Evolutionary conservation across 2,797 vertebrate genomes (phyloP).

Genomic region (Pseudopleuronectes americanus): DNA sequence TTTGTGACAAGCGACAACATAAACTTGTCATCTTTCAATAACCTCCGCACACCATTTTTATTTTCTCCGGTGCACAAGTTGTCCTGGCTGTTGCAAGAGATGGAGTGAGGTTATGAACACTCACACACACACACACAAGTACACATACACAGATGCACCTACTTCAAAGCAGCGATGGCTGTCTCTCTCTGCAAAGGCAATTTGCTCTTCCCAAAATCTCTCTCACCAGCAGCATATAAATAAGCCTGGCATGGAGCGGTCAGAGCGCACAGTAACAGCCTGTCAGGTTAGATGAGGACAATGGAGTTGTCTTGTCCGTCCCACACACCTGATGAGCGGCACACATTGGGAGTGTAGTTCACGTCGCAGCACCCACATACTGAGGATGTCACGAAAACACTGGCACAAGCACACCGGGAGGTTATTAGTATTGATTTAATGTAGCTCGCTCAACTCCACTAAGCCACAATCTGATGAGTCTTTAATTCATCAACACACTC

Average conservation of each 20-base stretch:
- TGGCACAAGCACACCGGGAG: slow-evolving; percentile 41
- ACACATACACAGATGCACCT: slow-evolving; percentile 53
- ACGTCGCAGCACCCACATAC: slow-evolving; percentile 21
- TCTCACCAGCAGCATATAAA: slow-evolving; percentile 78
- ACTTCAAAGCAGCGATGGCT: slow-evolving; percentile 74
- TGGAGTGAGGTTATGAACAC: slow-evolving; percentile 29
- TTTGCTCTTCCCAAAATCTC: slow-evolving; percentile 75
- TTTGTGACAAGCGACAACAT: slow-evolving; percentile 41
- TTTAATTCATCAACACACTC: slow-evolving; percentile 72
- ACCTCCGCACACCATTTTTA: slow-evolving; percentile 46
- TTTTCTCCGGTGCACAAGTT: slow-evolving; percentile 27
- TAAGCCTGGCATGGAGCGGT: slow-evolving; percentile 69
- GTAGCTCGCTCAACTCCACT: slow-evolving; percentile 54
- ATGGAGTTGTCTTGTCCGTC: slow-evolving; percentile 67
- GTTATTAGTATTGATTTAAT: slow-evolving; percentile 78
- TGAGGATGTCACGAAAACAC: slow-evolving; percentile 46
- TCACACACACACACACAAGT: slow-evolving; percentile 13
- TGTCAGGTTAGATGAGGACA: slow-evolving; percentile 76
- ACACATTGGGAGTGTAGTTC: slow-evolving; percentile 30
- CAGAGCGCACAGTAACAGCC: slow-evolving; percentile 67
- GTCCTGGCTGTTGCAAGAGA: slow-evolving; percentile 30
- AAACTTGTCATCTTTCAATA: slow-evolving; percentile 59
- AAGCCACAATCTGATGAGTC: slow-evolving; percentile 69
- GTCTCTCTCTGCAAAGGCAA: slow-evolving; percentile 73
- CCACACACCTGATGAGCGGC: slow-evolving; percentile 49